Percentiles rank a stretch among this genome's conserved stretches.
Evolutionary conservation across 30 jellyfish, hydroid and myxozoan species (phyloP).

Genomic region (Aurelia aurita complex sp. Pacific): DNA sequence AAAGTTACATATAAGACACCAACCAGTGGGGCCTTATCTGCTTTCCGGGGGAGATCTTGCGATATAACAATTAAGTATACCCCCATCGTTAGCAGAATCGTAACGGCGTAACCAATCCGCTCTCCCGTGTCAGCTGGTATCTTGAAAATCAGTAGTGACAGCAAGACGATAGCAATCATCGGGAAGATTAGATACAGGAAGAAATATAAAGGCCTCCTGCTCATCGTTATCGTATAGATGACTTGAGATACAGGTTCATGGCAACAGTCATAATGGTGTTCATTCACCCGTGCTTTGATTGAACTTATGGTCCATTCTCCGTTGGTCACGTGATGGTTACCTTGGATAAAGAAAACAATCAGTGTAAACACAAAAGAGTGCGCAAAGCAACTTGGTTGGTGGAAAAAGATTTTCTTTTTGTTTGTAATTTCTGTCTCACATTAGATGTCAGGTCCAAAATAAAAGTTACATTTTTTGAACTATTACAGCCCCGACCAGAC

Average conservation of each 20-base stretch:
- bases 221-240: conserved; percentile 25
- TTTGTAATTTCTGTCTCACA: no score
- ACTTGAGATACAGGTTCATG: conserved; percentile 62
- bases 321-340: conserved; percentile 59
- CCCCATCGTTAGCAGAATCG: conserved; percentile 59
- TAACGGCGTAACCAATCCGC: conserved; percentile 71
- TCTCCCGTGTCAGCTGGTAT: conserved; percentile 72
- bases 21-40: conserved; percentile 63
- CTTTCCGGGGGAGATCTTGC: conserved; percentile 69
- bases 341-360: not conserved
- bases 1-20: conserved; percentile 59
- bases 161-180: conserved; percentile 51
- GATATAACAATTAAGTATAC: conserved; percentile 63
- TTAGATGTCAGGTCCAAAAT: no score
- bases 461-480: no score
- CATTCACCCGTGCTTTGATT: conserved; percentile 32
- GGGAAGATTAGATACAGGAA: conserved; percentile 65
- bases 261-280: conserved; percentile 56
- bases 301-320: conserved; percentile 59
- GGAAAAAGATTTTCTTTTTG: no score
- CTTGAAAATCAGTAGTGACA: conserved; percentile 58
- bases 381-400: no score
- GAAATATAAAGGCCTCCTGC: conserved; percentile 61
- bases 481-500: no score
- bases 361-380: no score